Base-by-base conservation (phyloP, 2,888 invertebrate genomes). In the Rotaria sp. region DNA sequence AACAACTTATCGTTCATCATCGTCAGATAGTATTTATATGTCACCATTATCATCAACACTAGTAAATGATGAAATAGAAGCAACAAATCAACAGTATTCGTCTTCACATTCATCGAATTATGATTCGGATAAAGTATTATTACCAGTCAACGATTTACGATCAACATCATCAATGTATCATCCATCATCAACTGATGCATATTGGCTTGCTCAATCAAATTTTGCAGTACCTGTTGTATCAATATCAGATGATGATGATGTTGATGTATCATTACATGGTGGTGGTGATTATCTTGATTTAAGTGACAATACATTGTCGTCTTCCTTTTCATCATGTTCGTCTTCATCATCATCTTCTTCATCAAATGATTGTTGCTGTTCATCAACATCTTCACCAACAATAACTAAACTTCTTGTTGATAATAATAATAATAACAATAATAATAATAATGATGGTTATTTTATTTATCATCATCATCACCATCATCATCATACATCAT, bases 201-300 rank as follows among this genome's bases (percentile, higher is more conserved):
- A 45, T 45, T 80, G 80, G 80, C 80, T 80, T n/a, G 45, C 41
- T 45, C 80, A 80, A 80, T 45, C 80, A 41, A 80, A 80, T 80
- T 80, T 80, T 80, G 80, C 80, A 15, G 45, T 80, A 80, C 80
- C 80, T 45, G 80, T 45, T 45, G 11, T 45, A 26, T 45, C 45
- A n/a, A 45, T 15, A 41, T 80, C 80, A 10, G 80, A 80, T 45
- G 80, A 80, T 45, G 80, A 80, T 45, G 41, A 45, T 45, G 45
- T 45, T 45, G 41, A 45, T n/a, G 45, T 80, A 41, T 41, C 80
- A 80, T n/a, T 45, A 80, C 80, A 80, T 80, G 80, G 80, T 45
- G 80, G 80, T 13, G 80, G 80, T 80, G 80, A 80, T 45, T 80
- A 80, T n/a, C 41, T 80, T 45, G 80, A 80, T 80, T 45, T 80